A percentile compares a stretch with the other conserved stretches of the same genome.
phyloP scores from a whole-genome alignment of 2,888 invertebrate genomes.

The Geotrupes spiniger region DNA sequence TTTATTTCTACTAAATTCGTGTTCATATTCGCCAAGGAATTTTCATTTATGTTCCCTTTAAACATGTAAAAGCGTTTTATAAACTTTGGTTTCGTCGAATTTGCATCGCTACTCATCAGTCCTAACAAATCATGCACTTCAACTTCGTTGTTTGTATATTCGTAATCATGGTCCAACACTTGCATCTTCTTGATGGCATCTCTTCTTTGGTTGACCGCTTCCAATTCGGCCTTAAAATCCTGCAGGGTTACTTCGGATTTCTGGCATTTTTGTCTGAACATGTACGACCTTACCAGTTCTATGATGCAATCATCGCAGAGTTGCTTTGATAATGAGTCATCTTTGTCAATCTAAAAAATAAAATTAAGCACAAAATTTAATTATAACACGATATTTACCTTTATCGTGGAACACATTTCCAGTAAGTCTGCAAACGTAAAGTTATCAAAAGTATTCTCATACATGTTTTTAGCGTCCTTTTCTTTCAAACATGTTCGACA shows the following conservation, averaged over 20 bases:
- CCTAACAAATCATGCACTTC: slow-evolving; percentile 1
- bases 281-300: slow-evolving; percentile 12
- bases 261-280: slow-evolving; percentile 8
- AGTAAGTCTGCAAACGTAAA: slow-evolving; percentile 8
- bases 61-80: slow-evolving; percentile 11
- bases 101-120: neutral
- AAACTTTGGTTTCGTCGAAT: neutral
- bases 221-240: slow-evolving; percentile 12
- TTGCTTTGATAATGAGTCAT: slow-evolving; percentile 10
- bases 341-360: slow-evolving; percentile 9
- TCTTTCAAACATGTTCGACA: slow-evolving; percentile 12
- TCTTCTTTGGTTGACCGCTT: slow-evolving; percentile 1
- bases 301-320: slow-evolving; percentile 11
- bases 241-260: slow-evolving; percentile 8
- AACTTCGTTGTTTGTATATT: slow-evolving; percentile 4
- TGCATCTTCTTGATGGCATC: neutral
- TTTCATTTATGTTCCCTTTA: slow-evolving; percentile 2
- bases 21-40: neutral
- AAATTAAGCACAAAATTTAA: slow-evolving; percentile 2
- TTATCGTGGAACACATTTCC: slow-evolving; percentile 10
- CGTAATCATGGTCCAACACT: slow-evolving; percentile 16
- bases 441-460: slow-evolving; percentile 10
- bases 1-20: slow-evolving; percentile 11
- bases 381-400: no score
- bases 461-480: slow-evolving; percentile 6